phyloP scores from a whole-genome alignment of 92 coral and sea anemone genomes.

The Bergia puertoricense region DNA sequence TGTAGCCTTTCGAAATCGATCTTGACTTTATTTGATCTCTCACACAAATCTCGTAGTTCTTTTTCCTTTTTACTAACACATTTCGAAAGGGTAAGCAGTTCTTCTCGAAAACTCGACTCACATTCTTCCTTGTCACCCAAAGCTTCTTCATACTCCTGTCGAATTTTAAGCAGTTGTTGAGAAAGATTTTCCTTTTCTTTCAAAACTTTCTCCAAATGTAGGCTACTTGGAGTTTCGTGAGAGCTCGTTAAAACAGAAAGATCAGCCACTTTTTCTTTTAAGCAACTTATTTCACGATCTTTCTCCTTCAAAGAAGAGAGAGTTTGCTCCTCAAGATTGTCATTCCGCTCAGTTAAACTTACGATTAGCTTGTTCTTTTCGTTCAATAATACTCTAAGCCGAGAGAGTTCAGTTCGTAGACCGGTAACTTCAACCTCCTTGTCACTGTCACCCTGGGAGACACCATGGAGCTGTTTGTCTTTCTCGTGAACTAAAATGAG shows the following conservation, averaged over 20 bases:
- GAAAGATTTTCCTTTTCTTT: slow-evolving; percentile 81
- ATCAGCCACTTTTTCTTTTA: slow-evolving; percentile 78
- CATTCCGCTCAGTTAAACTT: slow-evolving; percentile 31
- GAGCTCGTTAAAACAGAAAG: slow-evolving; percentile 66
- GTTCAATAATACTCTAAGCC: slow-evolving; percentile 40
- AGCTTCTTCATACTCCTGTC: slow-evolving; percentile 72
- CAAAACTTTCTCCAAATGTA: slow-evolving; percentile 65
- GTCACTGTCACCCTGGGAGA: slow-evolving; percentile 1
- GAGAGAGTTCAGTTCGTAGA: slow-evolving; percentile 38
- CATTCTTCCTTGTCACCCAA: slow-evolving; percentile 68
- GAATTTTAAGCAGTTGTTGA: slow-evolving; percentile 55
- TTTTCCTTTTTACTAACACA: slow-evolving; percentile 75
- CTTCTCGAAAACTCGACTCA: slow-evolving; percentile 80
- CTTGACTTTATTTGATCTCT: slow-evolving; percentile 57
- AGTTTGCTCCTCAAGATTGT: slow-evolving; percentile 24
- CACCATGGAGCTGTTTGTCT: slow-evolving; percentile 69
- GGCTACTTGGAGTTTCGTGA: slow-evolving; percentile 53
- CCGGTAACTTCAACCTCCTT: slow-evolving; percentile 23
- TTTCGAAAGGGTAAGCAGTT: slow-evolving; percentile 71
- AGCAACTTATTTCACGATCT: slow-evolving; percentile 78
- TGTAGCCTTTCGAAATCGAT: slow-evolving; percentile 60
- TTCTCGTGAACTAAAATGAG: slow-evolving; percentile 80
- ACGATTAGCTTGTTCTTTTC: slow-evolving; percentile 32
- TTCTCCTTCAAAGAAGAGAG: slow-evolving; percentile 42
- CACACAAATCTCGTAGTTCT: slow-evolving; percentile 53